phyloP scores from a whole-genome alignment of 2,797 vertebrate genomes.

The Leptoclinus maculatus region DNA sequence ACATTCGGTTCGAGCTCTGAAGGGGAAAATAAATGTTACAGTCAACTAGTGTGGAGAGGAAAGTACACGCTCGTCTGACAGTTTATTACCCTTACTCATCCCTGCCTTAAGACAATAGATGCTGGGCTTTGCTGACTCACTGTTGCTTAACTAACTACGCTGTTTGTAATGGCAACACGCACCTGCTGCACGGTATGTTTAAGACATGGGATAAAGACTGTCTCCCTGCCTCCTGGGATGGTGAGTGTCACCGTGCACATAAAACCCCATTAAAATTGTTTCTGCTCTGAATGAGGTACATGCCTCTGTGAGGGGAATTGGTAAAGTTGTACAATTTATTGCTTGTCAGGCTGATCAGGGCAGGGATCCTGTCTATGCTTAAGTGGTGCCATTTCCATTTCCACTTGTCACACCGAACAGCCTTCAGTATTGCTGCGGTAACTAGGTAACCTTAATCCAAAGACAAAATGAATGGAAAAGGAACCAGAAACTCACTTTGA shows the following conservation, averaged over 20 bases:
- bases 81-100: constrained; percentile 36
- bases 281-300: constrained; percentile 29
- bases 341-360: constrained; percentile 51
- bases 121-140: constrained; percentile 23
- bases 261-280: constrained; percentile 13
- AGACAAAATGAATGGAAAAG: constrained; percentile 29
- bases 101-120: constrained; percentile 22
- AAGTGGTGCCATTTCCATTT: constrained; percentile 59
- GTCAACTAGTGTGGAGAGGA: neutral
- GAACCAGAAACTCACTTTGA: constrained; percentile 7
- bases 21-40: constrained; percentile 26
- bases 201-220: constrained; percentile 29
- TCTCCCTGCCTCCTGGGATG: constrained; percentile 26
- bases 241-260: neutral
- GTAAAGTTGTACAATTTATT: constrained; percentile 47
- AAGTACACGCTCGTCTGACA: constrained; percentile 31
- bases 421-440: constrained; percentile 26
- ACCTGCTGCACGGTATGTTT: constrained; percentile 28
- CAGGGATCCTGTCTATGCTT: constrained; percentile 32
- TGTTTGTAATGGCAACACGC: constrained; percentile 66
- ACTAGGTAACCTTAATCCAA: constrained; percentile 61
- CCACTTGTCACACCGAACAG: constrained; percentile 43
- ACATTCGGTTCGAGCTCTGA: constrained; percentile 47
- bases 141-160: constrained; percentile 44
- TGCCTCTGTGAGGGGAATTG: constrained; percentile 32